Conservation (phyloP, 92 coral and sea anemone species). For the Epizoanthus ramosus region DNA sequence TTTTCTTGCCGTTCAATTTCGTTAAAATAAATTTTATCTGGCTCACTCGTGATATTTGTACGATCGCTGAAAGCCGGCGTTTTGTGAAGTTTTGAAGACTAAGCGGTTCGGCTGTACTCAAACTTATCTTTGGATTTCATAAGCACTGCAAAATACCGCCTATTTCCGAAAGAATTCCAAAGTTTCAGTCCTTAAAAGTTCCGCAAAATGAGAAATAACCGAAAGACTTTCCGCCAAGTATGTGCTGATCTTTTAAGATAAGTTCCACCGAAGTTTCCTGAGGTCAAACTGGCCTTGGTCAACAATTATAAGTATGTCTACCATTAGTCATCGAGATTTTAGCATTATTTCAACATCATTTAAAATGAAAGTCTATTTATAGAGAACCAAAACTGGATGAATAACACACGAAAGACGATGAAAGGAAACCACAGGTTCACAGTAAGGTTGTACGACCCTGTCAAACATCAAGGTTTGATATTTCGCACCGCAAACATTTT, state of each 20-base stretch:
- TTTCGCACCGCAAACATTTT: neutral
- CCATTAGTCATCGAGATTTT: neutral
- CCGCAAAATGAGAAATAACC: neutral
- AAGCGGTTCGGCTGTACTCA: neutral
- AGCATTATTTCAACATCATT: constrained; percentile 15
- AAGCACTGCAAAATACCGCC: neutral
- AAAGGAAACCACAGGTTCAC: neutral
- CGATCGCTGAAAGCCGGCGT: neutral
- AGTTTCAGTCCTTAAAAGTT: neutral
- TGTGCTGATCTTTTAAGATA: neutral
- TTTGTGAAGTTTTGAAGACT: neutral
- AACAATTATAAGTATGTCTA: neutral
- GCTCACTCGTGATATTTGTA: neutral
- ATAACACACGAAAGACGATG: neutral
- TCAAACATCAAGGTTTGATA: neutral
- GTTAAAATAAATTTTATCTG: too few species aligned
- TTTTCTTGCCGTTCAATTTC: too few species aligned
- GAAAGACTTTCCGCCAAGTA: neutral
- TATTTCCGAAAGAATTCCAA: constrained; percentile 9
- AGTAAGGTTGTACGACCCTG: neutral
- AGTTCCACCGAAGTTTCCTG: neutral
- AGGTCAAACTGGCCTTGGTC: neutral
- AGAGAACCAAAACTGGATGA: neutral
- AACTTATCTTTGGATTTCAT: neutral
- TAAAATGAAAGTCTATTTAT: constrained; percentile 6